Evolutionary conservation across 2,888 invertebrate genomes (phyloP), one percentile per base, ranked within the genome.

Genomic region (Caradrina kadenii): DNA sequence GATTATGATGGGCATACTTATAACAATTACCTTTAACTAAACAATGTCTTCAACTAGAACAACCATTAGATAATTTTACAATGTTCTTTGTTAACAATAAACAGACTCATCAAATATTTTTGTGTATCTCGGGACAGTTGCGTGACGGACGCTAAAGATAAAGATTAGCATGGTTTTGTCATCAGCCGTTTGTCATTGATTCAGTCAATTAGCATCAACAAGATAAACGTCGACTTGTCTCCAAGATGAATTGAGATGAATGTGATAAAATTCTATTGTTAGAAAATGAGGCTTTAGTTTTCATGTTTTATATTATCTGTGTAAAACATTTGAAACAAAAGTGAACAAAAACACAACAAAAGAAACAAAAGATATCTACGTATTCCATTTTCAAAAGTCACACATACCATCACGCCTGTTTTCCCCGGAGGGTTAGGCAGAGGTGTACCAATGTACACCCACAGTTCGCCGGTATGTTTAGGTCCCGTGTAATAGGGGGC

Each of bases 151-250:
- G 53, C 50, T 56, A 63, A 64, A 67, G 54, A 67, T 56, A 63
- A 64, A 67, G 54, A 67, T 60, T 55, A 22, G 45, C 69, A 62
- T 61, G 48, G 21, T 35, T 52, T 61, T 39, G 48, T 63, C 71
- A 50, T 75, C 65, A 50, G 56, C 50, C 58, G 39, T 22, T 58
- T 63, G 71, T 65, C 63, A 50, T 62, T 63, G 48, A 42, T 59
- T 56, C 63, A 69, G 68, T 68, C 69, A 76, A 65, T 65, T 76
- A 68, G 54, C 58, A 58, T 80, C 63, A 63, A 73, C 68, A 61
- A 49, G 35, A 58, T 63, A 35, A 17, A 73, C n/a, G 59, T 65
- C 49, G 15, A 17, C 35, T 69, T 69, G 69, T 65, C 45, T 66
- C 56, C 48, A 15, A 39, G 10, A 63, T 55, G n/a, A 65, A 8